phyloP scores from a whole-genome alignment of 2,888 invertebrate genomes.

The Asteroscopus sphinx region DNA sequence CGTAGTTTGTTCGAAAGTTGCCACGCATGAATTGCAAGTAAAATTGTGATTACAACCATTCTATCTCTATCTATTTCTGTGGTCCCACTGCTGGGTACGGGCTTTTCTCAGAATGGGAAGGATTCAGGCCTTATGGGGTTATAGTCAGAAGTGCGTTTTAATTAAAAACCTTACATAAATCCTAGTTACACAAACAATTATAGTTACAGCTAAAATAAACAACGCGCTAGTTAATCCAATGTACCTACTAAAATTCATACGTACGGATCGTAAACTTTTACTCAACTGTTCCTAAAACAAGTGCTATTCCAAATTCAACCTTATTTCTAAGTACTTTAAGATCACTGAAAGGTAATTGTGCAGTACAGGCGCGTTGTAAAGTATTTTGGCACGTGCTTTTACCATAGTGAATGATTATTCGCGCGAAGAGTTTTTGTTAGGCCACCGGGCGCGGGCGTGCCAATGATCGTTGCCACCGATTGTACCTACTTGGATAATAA shows the following conservation, averaged over 20 bases:
- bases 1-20: too few relatives aligned
- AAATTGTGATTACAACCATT: too few relatives aligned
- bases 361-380: constrained; percentile 34
- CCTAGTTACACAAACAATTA: constrained; percentile 35
- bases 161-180: constrained; percentile 31
- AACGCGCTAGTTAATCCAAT: constrained; percentile 47
- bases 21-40: too few relatives aligned
- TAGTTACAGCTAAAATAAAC: constrained; percentile 47
- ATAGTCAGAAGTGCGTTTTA: constrained; percentile 8
- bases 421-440: constrained; percentile 61
- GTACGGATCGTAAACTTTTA: constrained; percentile 43
- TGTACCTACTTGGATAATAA: constrained; percentile 68
- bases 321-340: not conserved
- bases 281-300: constrained; percentile 1
- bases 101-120: too few relatives aligned
- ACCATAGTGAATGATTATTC: constrained; percentile 57
- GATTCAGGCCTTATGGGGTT: too few relatives aligned
- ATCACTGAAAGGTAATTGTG: not conserved
- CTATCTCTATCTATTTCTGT: too few relatives aligned
- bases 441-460: constrained; percentile 52
- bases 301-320: constrained; percentile 32
- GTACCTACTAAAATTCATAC: constrained; percentile 57
- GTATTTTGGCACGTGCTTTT: constrained; percentile 61
- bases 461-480: constrained; percentile 60
- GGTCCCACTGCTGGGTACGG: too few relatives aligned